Conservation (phyloP, 2,888 invertebrate species). For the Anagyrus pseudococci region DNA sequence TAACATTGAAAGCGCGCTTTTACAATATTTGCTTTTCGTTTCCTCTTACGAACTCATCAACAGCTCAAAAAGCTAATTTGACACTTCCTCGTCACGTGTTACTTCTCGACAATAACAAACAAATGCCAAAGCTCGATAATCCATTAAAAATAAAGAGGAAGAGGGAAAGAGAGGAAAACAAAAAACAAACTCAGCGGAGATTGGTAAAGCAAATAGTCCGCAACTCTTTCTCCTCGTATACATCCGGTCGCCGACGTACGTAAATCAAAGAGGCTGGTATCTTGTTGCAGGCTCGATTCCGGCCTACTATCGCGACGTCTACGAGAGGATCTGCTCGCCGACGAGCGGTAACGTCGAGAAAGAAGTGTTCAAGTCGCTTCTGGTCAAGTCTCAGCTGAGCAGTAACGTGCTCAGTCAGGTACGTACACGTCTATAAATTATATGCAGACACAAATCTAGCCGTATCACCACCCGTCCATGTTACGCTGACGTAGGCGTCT, state of each 20-base stretch:
- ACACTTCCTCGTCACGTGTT: too few relatives aligned
- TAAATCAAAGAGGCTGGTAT: background rate
- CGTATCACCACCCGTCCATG: too few relatives aligned
- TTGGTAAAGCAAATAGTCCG: too few relatives aligned
- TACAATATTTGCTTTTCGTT: too few relatives aligned
- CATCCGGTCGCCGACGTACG: background rate
- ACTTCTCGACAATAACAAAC: background rate
- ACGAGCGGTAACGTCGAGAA: constrained; percentile 65
- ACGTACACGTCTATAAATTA: too few relatives aligned
- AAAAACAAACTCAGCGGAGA: too few relatives aligned
- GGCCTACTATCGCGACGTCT: constrained; percentile 65
- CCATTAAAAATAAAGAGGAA: background rate
- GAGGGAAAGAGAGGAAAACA: background rate
- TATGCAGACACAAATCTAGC: too few relatives aligned
- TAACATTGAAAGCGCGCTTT: too few relatives aligned
- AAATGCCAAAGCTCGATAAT: too few relatives aligned
- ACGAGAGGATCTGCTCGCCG: constrained; percentile 65
- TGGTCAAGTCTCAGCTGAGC: constrained; percentile 65
- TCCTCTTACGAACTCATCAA: too few relatives aligned
- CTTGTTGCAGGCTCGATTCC: constrained; percentile 63
- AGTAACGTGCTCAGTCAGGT: constrained; percentile 63
- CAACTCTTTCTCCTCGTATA: background rate
- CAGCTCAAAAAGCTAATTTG: too few relatives aligned
- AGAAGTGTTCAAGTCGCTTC: constrained; percentile 65
- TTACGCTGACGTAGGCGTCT: too few relatives aligned